Conservation (phyloP, 2,888 invertebrate species). For the Fragum whitleyi region DNA sequence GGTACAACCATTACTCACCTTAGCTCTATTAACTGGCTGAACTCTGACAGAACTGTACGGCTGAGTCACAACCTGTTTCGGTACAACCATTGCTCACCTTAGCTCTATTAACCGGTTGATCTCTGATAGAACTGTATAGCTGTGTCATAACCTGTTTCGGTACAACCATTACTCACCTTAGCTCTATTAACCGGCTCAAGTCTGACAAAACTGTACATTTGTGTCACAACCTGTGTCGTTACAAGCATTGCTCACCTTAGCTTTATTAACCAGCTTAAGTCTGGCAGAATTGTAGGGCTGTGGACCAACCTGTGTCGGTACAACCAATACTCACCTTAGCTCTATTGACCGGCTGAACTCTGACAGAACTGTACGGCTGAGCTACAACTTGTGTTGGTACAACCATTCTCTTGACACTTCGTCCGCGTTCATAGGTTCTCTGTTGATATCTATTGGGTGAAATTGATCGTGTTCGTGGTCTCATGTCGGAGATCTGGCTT, state of each 20-base stretch:
- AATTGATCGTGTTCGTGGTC: slow-evolving; percentile 24
- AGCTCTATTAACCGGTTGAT: background rate
- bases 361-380: slow-evolving; percentile 4
- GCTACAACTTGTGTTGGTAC: slow-evolving; percentile 22
- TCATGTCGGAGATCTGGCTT: slow-evolving; percentile 1
- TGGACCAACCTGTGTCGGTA: no score
- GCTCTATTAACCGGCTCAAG: background rate
- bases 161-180: background rate
- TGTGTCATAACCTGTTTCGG: no score
- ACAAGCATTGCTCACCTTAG: no score
- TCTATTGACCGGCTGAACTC: background rate
- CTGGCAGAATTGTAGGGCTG: no score
- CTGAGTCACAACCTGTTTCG: no score
- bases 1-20: background rate
- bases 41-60: no score
- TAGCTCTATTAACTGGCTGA: background rate
- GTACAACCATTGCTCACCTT: background rate
- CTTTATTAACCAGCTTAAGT: no score
- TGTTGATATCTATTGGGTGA: slow-evolving; percentile 39
- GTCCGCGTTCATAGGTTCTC: slow-evolving; percentile 40
- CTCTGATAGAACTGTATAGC: no score
- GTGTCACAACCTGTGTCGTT: slow-evolving; percentile 5
- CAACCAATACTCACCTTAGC: background rate
- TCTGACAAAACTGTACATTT: background rate
- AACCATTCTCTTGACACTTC: slow-evolving; percentile 26